Evolutionary conservation across 2,797 vertebrate species (phyloP).

Genomic region (Acipenser ruthenus): DNA sequence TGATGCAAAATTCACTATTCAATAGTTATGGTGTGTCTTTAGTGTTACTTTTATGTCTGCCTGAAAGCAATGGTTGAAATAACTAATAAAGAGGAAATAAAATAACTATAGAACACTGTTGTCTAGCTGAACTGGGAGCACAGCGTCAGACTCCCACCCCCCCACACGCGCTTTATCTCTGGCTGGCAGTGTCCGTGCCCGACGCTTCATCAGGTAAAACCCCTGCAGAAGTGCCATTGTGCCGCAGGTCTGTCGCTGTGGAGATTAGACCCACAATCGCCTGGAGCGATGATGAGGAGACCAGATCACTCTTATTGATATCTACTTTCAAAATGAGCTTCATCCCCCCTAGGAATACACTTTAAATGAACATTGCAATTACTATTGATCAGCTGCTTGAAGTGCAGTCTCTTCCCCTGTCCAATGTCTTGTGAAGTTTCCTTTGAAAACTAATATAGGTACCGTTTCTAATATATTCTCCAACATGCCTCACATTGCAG

Average conservation of each 20-base stretch:
- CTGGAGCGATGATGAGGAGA: not conserved
- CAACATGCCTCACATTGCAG: not conserved
- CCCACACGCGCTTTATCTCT: too few relatives aligned
- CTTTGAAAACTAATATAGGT: not conserved
- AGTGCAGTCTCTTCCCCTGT: not conserved
- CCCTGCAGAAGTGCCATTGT: not conserved
- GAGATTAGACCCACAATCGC: not conserved
- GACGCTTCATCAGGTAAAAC: too few relatives aligned
- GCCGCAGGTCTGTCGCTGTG: not conserved
- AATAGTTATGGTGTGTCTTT: too few relatives aligned
- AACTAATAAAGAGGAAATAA: too few relatives aligned
- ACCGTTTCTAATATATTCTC: too few relatives aligned
- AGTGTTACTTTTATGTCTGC: too few relatives aligned
- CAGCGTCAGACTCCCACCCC: too few relatives aligned
- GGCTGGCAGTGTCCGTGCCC: too few relatives aligned
- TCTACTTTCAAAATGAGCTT: not conserved
- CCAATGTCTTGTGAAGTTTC: not conserved
- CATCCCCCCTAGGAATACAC: not conserved
- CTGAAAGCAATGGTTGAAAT: too few relatives aligned
- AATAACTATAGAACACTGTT: too few relatives aligned
- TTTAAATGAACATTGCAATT: conserved; percentile 2
- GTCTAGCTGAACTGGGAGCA: too few relatives aligned
- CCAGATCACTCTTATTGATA: not conserved
- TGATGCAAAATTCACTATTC: too few relatives aligned
- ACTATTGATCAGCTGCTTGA: conserved; percentile 2